These are phyloP conservation scores for Cydia amplana DNA, from an alignment of 1,140 invertebrate genomes.

Conservation along the genomic window DNA sequence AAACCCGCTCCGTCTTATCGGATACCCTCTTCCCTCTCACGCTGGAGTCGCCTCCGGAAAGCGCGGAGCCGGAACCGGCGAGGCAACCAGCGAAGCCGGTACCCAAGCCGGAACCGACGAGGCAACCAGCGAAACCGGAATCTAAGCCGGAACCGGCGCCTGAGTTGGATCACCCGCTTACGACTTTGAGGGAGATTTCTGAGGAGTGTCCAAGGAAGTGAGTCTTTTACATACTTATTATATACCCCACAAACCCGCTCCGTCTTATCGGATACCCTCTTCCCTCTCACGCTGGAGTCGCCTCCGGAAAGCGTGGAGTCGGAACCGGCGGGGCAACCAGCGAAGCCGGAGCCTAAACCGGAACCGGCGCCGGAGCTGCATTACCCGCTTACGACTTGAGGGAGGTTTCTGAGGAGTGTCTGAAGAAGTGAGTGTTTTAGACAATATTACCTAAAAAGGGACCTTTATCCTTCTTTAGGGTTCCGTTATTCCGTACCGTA, in stretches of 20 bases:
- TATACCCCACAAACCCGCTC: constrained; percentile 42
- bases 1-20: constrained; percentile 51
- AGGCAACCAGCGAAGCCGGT: constrained; percentile 49
- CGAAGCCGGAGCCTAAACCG: constrained; percentile 41
- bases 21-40: constrained; percentile 61
- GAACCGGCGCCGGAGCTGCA: constrained; percentile 30
- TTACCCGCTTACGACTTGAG: constrained; percentile 59
- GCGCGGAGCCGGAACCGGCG: constrained; percentile 42
- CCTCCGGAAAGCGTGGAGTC: constrained; percentile 52
- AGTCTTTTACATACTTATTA: too few relatives aligned
- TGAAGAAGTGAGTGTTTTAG: constrained; percentile 34
- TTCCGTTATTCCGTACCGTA: too few relatives aligned
- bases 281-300: constrained; percentile 59
- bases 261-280: constrained; percentile 56
- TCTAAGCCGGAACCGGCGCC: too few relatives aligned
- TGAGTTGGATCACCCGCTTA: constrained; percentile 47
- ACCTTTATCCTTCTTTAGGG: too few relatives aligned
- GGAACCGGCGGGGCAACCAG: too few relatives aligned
- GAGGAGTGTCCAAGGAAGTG: constrained; percentile 49
- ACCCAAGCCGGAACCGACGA: constrained; percentile 34
- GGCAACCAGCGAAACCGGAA: too few relatives aligned
- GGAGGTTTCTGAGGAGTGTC: constrained; percentile 59
- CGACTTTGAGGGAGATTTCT: constrained; percentile 60
- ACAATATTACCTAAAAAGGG: too few relatives aligned
- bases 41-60: constrained; percentile 56